A percentile compares a stretch with the other conserved stretches of the same genome.
phyloP scores from a whole-genome alignment of 2,888 invertebrate species.

The Lasioglossum oenotherae region DNA sequence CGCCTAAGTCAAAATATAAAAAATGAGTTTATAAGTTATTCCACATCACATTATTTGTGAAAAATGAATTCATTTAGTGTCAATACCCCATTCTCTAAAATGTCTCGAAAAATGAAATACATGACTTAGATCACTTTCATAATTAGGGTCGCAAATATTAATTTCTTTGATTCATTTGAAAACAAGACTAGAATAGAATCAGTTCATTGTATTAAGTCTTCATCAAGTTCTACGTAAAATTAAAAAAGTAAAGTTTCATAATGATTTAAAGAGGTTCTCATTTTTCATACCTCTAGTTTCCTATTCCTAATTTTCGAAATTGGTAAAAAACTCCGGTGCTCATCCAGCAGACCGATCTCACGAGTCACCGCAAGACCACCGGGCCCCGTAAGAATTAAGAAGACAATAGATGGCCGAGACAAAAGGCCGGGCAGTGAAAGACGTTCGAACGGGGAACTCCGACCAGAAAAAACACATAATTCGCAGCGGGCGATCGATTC shows the following conservation, averaged over 20 bases:
- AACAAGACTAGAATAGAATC: not conserved
- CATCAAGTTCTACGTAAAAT: not conserved
- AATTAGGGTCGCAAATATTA: not conserved
- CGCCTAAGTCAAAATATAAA: too few relatives aligned
- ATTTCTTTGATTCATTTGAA: not conserved
- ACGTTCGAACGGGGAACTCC: not conserved
- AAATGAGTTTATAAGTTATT: too few relatives aligned
- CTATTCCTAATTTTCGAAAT: not conserved
- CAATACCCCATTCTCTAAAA: too few relatives aligned
- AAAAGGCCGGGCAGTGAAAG: not conserved
- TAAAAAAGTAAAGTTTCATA: not conserved
- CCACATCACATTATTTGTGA: too few relatives aligned
- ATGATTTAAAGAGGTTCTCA: not conserved
- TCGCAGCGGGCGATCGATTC: slow-evolving; percentile 52
- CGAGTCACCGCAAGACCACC: not conserved
- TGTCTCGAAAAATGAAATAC: too few relatives aligned
- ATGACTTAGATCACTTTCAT: too few relatives aligned
- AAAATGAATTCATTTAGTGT: too few relatives aligned
- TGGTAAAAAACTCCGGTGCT: not conserved
- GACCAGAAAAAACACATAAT: slow-evolving; percentile 7
- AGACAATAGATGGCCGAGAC: not conserved
- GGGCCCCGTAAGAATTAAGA: not conserved
- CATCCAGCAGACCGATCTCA: not conserved
- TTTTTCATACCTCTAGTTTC: not conserved
- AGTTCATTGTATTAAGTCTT: not conserved